A percentile compares a stretch with the other conserved stretches of the same genome.
Conservation (phyloP, 2,113 vertebrate genomes). For the Carassius carassius region DNA sequence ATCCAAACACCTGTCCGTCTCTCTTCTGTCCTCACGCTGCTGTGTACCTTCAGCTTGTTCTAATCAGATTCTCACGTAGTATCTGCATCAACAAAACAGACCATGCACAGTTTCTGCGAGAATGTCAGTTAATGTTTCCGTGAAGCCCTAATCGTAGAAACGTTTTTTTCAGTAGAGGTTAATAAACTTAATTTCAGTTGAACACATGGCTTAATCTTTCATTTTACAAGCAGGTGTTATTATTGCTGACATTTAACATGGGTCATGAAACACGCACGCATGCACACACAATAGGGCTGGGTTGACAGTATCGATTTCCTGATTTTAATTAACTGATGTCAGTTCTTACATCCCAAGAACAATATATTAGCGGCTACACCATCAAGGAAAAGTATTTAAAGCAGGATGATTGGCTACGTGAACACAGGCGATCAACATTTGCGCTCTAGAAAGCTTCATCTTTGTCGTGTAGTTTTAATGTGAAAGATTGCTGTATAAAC, state of each 20-base stretch:
- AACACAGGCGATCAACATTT: too few relatives aligned
- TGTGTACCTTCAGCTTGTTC: background rate
- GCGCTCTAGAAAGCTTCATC: too few relatives aligned
- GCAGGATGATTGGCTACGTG: too few relatives aligned
- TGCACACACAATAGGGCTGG: too few relatives aligned
- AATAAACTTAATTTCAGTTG: background rate
- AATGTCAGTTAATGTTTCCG: background rate
- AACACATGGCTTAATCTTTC: background rate
- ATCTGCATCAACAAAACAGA: background rate
- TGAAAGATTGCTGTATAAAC: too few relatives aligned
- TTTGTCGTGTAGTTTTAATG: too few relatives aligned
- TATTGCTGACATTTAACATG: slow-evolving; percentile 2
- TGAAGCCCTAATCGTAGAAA: too few relatives aligned
- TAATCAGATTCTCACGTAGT: background rate
- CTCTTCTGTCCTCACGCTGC: background rate
- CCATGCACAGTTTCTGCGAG: background rate
- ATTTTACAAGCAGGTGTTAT: background rate
- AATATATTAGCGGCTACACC: too few relatives aligned
- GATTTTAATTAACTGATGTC: too few relatives aligned
- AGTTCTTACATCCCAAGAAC: too few relatives aligned
- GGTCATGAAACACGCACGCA: background rate
- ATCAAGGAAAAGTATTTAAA: too few relatives aligned
- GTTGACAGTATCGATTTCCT: too few relatives aligned
- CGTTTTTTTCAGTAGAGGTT: background rate
- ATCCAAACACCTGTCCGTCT: slow-evolving; percentile 14